These are phyloP conservation scores for Ennomos quercinarius DNA, from an alignment of 2,888 invertebrate species.

Conservation along the genomic window DNA sequence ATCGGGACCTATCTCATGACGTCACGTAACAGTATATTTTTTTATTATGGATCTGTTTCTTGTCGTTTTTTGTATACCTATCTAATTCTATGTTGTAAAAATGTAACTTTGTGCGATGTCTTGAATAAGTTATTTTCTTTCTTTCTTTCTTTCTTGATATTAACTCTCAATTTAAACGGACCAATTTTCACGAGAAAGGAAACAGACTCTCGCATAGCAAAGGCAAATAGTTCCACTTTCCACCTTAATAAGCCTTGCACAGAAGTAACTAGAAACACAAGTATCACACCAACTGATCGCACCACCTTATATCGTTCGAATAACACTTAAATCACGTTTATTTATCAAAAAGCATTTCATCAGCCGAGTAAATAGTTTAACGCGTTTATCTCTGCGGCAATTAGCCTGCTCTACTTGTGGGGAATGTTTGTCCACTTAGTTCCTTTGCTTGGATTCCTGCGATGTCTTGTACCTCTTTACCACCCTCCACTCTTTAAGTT, in stretches of 20 bases:
- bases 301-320: conserved; percentile 42
- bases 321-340: conserved; percentile 49
- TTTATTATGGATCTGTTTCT: too few species aligned
- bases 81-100: too few species aligned
- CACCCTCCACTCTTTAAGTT: neutral
- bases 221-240: too few species aligned
- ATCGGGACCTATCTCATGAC: too few species aligned
- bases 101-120: too few species aligned
- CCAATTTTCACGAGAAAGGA: too few species aligned
- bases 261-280: conserved; percentile 34
- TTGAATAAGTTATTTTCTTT: too few species aligned
- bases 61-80: too few species aligned
- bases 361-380: conserved; percentile 36
- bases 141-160: too few species aligned
- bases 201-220: too few species aligned
- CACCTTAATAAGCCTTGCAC: neutral
- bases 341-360: conserved; percentile 47
- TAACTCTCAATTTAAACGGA: too few species aligned
- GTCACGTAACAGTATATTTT: too few species aligned
- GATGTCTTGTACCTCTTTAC: conserved; percentile 6
- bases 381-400: conserved; percentile 50
- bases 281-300: conserved; percentile 32
- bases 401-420: conserved; percentile 50
- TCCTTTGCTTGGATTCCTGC: conserved; percentile 8
- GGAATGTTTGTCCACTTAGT: conserved; percentile 38